phyloP scores from a whole-genome alignment of 92 coral and sea anemone species.

The Paramuricea clavata region DNA sequence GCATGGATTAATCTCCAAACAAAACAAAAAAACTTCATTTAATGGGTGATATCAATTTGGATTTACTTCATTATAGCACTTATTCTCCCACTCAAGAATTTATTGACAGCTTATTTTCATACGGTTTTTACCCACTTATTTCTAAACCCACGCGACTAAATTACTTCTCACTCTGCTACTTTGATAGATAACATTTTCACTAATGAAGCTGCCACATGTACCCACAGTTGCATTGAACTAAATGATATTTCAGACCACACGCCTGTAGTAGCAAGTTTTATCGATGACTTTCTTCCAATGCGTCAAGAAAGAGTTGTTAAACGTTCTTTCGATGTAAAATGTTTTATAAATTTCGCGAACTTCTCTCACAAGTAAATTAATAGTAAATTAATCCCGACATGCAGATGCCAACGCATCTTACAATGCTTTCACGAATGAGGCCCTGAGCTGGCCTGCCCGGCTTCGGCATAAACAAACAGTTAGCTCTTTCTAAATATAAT shows the following conservation, averaged over 20 bases:
- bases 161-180: slow-evolving; percentile 56
- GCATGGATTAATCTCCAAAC: slow-evolving; percentile 35
- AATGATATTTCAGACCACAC: slow-evolving; percentile 67
- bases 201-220: background rate
- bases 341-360: slow-evolving; percentile 20
- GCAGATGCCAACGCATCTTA: too few relatives aligned
- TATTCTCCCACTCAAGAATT: slow-evolving; percentile 54
- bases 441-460: too few relatives aligned
- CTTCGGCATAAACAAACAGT: too few relatives aligned
- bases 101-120: slow-evolving; percentile 51
- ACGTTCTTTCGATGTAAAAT: slow-evolving; percentile 18
- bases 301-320: background rate
- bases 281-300: background rate
- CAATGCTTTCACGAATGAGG: too few relatives aligned
- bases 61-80: slow-evolving; percentile 29
- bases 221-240: slow-evolving; percentile 24
- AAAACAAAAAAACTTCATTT: slow-evolving; percentile 26
- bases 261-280: slow-evolving; percentile 46
- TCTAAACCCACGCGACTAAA: slow-evolving; percentile 37
- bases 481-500: too few relatives aligned
- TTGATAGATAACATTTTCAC: slow-evolving; percentile 57
- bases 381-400: too few relatives aligned
- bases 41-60: slow-evolving; percentile 53
- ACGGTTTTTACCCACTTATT: slow-evolving; percentile 38
- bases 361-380: slow-evolving; percentile 48